phyloP scores from a whole-genome alignment of 2,113 vertebrate species.

The Callospermophilus lateralis region DNA sequence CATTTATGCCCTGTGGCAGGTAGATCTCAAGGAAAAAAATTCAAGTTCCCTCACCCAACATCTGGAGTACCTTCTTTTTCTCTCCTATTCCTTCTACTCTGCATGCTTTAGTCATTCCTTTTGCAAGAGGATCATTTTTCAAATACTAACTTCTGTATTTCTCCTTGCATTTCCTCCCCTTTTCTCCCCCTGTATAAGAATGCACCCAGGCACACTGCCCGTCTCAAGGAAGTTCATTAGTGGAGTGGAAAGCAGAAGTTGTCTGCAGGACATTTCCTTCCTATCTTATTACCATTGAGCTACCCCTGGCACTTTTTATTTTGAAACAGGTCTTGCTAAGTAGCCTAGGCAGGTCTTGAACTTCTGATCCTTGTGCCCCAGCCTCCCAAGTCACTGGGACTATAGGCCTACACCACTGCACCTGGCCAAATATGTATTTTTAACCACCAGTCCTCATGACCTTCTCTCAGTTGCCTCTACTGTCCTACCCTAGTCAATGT shows the following conservation, averaged over 20 bases:
- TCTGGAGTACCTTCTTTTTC: background rate
- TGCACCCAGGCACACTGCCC: background rate
- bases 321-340: too few species aligned
- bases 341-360: too few species aligned
- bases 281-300: background rate
- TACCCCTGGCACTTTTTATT: too few species aligned
- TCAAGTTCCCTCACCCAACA: background rate
- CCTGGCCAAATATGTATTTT: too few species aligned
- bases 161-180: background rate
- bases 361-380: too few species aligned
- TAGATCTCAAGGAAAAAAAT: background rate
- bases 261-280: slow-evolving; percentile 36
- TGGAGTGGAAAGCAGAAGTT: slow-evolving; percentile 67
- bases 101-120: background rate
- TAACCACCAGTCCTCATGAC: too few species aligned
- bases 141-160: background rate
- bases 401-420: too few species aligned
- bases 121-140: background rate
- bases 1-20: background rate
- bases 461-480: too few species aligned
- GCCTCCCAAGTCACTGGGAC: too few species aligned
- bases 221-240: slow-evolving; percentile 1
- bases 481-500: background rate
- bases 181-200: background rate
- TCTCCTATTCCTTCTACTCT: background rate